Percentiles rank a stretch among this genome's conserved stretches.
Conservation (phyloP, 2,888 invertebrate species). For the Cataglyphis livida region DNA sequence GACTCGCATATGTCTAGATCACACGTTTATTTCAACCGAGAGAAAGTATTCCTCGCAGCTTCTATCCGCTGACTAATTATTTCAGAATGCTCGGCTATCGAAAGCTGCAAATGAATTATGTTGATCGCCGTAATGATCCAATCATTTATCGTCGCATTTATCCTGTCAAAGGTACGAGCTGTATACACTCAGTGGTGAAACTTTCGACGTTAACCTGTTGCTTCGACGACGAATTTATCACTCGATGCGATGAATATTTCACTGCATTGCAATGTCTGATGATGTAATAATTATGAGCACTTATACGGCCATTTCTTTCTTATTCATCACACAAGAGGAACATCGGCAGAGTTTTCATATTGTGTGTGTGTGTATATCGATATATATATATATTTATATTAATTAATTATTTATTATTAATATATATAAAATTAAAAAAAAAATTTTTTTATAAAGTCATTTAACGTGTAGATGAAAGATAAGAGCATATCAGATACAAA, state of each 20-base stretch:
- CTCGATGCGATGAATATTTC: slow-evolving; percentile 73
- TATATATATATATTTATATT: not conserved
- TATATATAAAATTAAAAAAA: not conserved
- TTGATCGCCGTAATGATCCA: slow-evolving; percentile 22
- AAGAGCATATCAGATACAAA: not conserved
- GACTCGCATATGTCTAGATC: not conserved
- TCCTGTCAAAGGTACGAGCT: slow-evolving; percentile 34
- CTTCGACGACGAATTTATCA: slow-evolving; percentile 71
- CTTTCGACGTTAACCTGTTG: slow-evolving; percentile 73
- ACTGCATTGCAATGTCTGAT: slow-evolving; percentile 53
- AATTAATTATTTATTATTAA: too few relatives aligned
- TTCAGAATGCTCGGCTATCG: slow-evolving; percentile 11
- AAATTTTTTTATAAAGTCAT: not conserved
- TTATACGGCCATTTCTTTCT: slow-evolving; percentile 20
- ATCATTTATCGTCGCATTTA: slow-evolving; percentile 49
- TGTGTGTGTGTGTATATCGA: not conserved
- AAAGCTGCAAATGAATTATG: slow-evolving; percentile 22
- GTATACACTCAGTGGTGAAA: slow-evolving; percentile 54
- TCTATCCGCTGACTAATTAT: slow-evolving; percentile 8
- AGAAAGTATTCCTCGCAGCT: not conserved
- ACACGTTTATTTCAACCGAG: not conserved
- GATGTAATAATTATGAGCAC: slow-evolving; percentile 53
- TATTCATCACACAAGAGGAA: not conserved
- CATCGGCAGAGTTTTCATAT: not conserved
- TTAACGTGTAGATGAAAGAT: not conserved